These are phyloP conservation scores for Clepsis dumicolana DNA, from an alignment of 2,888 invertebrate species.

Conservation along the genomic window DNA sequence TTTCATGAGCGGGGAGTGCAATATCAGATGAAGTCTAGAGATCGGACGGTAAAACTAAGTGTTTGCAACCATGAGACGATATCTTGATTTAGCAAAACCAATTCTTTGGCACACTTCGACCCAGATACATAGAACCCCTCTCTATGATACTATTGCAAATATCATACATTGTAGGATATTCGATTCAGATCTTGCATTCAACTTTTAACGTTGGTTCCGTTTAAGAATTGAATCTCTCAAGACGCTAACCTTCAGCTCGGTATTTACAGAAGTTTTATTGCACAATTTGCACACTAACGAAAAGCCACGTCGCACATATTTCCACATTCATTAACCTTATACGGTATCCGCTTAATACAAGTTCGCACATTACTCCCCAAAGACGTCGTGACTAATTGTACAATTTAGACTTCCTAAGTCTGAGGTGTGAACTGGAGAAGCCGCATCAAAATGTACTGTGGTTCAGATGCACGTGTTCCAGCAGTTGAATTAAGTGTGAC, in stretches of 20 bases:
- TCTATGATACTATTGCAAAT: background rate
- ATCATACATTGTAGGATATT: background rate
- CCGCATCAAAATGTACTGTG: constrained; percentile 38
- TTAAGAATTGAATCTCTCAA: background rate
- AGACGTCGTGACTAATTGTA: constrained; percentile 41
- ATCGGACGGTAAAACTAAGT: no score
- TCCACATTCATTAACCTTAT: constrained; percentile 45
- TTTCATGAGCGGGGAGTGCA: background rate
- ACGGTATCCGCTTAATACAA: constrained; percentile 41
- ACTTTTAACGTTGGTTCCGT: background rate
- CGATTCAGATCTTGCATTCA: background rate
- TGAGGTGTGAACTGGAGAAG: constrained; percentile 30
- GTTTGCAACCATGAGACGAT: background rate
- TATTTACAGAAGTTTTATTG: background rate
- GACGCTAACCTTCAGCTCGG: background rate
- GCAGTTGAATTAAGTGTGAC: constrained; percentile 17
- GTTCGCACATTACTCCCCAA: constrained; percentile 50
- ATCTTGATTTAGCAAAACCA: background rate
- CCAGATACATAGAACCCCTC: background rate
- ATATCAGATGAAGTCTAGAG: no score
- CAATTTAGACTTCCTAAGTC: constrained; percentile 31
- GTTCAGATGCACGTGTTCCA: constrained; percentile 22
- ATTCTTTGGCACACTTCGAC: background rate
- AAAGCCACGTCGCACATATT: constrained; percentile 6
- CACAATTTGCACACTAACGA: constrained; percentile 4